Evolutionary conservation across 2,113 vertebrate species (phyloP).

Genomic region (Corythaixoides concolor): DNA sequence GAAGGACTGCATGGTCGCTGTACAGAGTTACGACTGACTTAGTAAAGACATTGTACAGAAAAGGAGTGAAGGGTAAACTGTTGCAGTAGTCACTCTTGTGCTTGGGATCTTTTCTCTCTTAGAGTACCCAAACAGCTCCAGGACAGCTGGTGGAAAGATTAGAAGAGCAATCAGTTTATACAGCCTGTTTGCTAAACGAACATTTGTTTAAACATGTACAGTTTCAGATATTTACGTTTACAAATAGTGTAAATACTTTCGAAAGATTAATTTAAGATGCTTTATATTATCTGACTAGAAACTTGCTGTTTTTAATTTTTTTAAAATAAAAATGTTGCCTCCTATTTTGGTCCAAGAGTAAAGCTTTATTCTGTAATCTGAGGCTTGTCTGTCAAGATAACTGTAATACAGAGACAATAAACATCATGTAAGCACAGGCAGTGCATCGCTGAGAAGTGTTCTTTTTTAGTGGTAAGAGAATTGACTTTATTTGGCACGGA

Average conservation of each 20-base stretch:
- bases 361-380: constrained; percentile 51
- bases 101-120: constrained; percentile 48
- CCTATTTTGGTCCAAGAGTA: constrained; percentile 64
- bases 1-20: constrained; percentile 55
- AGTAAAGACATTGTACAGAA: constrained; percentile 49
- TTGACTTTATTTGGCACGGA: constrained; percentile 13
- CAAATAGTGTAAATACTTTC: constrained; percentile 80
- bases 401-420: constrained; percentile 25
- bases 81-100: constrained; percentile 3
- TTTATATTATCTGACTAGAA: constrained; percentile 81
- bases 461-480: constrained; percentile 28
- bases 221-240: constrained; percentile 77
- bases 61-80: constrained; percentile 2
- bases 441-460: background rate
- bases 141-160: constrained; percentile 20
- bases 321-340: constrained; percentile 74
- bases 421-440: constrained; percentile 4
- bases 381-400: constrained; percentile 41
- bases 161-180: constrained; percentile 48
- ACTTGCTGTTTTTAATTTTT: constrained; percentile 79
- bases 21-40: constrained; percentile 35
- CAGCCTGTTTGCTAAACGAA: constrained; percentile 64
- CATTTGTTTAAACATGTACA: constrained; percentile 79
- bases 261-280: constrained; percentile 81
- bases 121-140: constrained; percentile 35